These are phyloP conservation scores for Eupithecia centaureata DNA, from an alignment of 2,888 invertebrate species.

Conservation along the genomic window DNA sequence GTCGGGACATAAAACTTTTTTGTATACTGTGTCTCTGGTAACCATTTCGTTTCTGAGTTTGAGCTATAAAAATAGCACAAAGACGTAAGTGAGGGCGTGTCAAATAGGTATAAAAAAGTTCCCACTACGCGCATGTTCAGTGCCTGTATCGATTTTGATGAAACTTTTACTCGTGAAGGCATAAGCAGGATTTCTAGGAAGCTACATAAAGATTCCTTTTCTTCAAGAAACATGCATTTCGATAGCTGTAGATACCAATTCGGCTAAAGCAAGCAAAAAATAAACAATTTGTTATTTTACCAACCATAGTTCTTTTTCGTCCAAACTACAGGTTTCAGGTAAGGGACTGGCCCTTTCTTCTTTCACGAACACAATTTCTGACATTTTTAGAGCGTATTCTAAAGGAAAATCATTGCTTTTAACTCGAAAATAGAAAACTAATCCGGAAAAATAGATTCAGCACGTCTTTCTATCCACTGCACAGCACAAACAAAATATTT, in stretches of 20 bases:
- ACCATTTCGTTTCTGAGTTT: not conserved
- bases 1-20: too few species aligned
- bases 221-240: not conserved
- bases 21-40: not conserved
- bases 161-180: not conserved
- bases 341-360: conserved; percentile 18
- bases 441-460: not conserved
- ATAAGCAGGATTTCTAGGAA: not conserved
- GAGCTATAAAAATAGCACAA: not conserved
- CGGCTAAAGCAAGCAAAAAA: not conserved
- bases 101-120: not conserved
- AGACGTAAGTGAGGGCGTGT: conserved; percentile 8
- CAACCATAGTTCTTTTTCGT: conserved; percentile 1
- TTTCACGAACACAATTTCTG: conserved; percentile 20
- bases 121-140: conserved; percentile 10
- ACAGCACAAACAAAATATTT: not conserved
- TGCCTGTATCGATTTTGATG: conserved; percentile 28
- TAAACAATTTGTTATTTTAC: not conserved
- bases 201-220: not conserved
- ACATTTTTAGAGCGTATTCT: conserved; percentile 17
- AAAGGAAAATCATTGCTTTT: not conserved
- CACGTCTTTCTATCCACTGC: not conserved
- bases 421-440: not conserved
- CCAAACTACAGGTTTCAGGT: conserved; percentile 6
- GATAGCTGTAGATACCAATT: not conserved